Evolutionary conservation across 2,797 vertebrate genomes (phyloP).

Genomic region (Lophotriccus pileatus): DNA sequence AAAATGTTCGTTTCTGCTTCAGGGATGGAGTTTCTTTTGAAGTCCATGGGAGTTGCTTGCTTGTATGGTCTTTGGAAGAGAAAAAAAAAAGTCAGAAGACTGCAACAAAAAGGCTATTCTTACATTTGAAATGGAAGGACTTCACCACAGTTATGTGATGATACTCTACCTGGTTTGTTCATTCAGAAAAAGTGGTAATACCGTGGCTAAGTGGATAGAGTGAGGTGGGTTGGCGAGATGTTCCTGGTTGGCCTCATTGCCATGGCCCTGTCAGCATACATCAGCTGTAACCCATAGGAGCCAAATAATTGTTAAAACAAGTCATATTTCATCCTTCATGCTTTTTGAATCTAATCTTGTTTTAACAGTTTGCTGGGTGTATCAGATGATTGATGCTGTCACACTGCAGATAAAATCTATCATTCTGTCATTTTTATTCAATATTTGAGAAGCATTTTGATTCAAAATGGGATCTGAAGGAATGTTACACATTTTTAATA

Average conservation of each 20-base stretch:
- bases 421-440: conserved; percentile 9
- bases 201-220: background rate
- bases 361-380: background rate
- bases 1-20: background rate
- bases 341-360: background rate
- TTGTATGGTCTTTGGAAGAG: background rate
- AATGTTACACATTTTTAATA: background rate
- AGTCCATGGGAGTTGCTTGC: background rate
- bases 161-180: background rate
- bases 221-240: background rate
- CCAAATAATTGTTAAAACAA: background rate
- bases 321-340: background rate
- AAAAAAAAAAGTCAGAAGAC: background rate
- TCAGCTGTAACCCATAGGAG: background rate
- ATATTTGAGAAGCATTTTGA: background rate
- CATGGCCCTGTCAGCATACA: background rate
- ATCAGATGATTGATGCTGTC: conserved; percentile 33
- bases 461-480: background rate
- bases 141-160: background rate
- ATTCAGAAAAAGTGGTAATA: background rate
- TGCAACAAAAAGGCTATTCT: background rate
- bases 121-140: background rate
- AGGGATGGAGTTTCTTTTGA: background rate
- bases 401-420: background rate
- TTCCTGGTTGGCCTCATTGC: background rate